Evolutionary conservation across 2,888 invertebrate genomes (phyloP).

Genomic region (Baccha elongata): DNA sequence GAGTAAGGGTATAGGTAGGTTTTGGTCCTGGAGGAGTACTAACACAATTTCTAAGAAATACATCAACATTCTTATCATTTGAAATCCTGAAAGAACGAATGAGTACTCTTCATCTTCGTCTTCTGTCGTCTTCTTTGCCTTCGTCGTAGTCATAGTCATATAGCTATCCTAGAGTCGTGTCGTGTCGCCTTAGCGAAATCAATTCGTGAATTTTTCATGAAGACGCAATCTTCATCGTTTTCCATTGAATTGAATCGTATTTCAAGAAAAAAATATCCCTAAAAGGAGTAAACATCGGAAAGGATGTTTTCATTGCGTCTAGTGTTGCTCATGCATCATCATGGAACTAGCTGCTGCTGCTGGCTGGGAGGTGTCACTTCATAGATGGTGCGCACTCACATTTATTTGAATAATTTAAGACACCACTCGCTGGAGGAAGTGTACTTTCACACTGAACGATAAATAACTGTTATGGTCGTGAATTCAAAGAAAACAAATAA

Average conservation of each 20-base stretch:
- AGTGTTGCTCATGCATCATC: constrained; percentile 16
- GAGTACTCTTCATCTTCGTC: constrained; percentile 38
- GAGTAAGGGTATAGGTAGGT: background rate
- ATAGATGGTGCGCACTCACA: constrained; percentile 46
- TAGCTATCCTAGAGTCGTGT: constrained; percentile 26
- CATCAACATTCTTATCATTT: constrained; percentile 67
- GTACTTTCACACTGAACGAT: background rate
- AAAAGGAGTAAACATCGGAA: constrained; percentile 12
- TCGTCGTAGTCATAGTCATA: constrained; percentile 15
- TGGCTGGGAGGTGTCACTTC: constrained; percentile 28
- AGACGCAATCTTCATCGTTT: constrained; percentile 60
- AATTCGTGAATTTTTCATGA: constrained; percentile 71
- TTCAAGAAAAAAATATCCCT: constrained; percentile 24
- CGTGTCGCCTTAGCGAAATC: constrained; percentile 59
- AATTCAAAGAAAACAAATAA: no score
- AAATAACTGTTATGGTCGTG: constrained; percentile 27
- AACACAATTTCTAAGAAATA: constrained; percentile 53
- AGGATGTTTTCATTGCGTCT: constrained; percentile 48
- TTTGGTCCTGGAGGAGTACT: constrained; percentile 9
- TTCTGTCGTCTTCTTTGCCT: constrained; percentile 25
- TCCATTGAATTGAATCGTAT: constrained; percentile 63
- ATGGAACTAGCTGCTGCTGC: constrained; percentile 8
- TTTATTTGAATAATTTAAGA: constrained; percentile 54
- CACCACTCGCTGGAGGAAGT: background rate
- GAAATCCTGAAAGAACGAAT: constrained; percentile 57